Percentiles rank a stretch among this genome's conserved stretches.
These are phyloP conservation scores for Pogonocherus hispidulus DNA, from an alignment of 2,888 invertebrate species.

Conservation along the genomic window DNA sequence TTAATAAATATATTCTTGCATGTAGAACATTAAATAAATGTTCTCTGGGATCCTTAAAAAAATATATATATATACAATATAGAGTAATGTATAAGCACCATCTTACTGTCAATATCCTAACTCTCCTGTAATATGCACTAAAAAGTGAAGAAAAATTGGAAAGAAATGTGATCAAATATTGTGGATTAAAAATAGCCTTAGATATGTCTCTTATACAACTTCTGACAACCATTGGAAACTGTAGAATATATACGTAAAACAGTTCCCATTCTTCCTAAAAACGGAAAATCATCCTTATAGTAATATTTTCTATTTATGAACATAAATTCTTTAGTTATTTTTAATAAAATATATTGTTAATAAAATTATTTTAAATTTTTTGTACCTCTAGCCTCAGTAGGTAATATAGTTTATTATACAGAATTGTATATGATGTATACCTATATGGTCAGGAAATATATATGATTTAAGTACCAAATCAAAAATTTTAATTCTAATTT, in stretches of 20 bases:
- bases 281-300: neutral
- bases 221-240: constrained; percentile 75
- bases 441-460: too few species aligned
- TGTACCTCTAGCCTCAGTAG: too few species aligned
- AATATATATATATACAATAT: constrained; percentile 25
- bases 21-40: constrained; percentile 78
- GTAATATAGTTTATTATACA: too few species aligned
- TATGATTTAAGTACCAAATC: too few species aligned
- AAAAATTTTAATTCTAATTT: too few species aligned
- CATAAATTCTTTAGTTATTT: too few species aligned
- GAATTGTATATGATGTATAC: too few species aligned
- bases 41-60: constrained; percentile 76
- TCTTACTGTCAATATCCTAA: constrained; percentile 79
- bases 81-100: constrained; percentile 18
- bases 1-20: constrained; percentile 80
- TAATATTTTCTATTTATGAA: too few species aligned
- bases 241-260: constrained; percentile 77
- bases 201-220: constrained; percentile 71
- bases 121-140: constrained; percentile 82
- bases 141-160: constrained; percentile 76
- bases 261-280: constrained; percentile 84
- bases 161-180: constrained; percentile 77
- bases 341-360: too few species aligned
- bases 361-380: too few species aligned
- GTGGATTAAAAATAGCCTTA: constrained; percentile 73